Evolutionary conservation across 2,113 vertebrate species (phyloP).

Genomic region (Tursiops truncatus): DNA sequence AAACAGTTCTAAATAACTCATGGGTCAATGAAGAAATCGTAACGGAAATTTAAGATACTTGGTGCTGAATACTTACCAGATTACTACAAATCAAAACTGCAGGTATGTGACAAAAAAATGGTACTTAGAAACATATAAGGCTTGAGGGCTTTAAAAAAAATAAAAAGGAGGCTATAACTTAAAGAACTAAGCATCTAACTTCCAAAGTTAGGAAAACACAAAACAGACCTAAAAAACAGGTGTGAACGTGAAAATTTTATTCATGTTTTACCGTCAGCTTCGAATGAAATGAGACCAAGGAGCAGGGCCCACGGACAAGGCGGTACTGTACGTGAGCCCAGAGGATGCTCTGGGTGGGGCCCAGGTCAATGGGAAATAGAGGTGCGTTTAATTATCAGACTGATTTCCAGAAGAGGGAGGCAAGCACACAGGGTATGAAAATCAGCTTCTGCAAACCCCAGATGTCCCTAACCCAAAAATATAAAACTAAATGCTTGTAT

Average conservation of each 20-base stretch:
- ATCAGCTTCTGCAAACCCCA: not conserved
- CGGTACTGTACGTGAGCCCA: too few relatives aligned
- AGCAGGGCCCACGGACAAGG: not conserved
- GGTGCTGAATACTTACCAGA: not conserved
- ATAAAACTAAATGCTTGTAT: slow-evolving; percentile 1
- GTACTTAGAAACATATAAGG: not conserved
- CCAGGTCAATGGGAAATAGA: not conserved
- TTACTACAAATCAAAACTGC: not conserved
- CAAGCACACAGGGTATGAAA: not conserved
- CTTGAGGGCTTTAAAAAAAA: not conserved
- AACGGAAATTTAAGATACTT: not conserved
- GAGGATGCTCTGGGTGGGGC: not conserved
- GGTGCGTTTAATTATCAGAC: not conserved
- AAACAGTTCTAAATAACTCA: not conserved
- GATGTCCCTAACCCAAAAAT: not conserved
- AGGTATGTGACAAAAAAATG: not conserved
- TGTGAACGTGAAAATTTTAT: not conserved
- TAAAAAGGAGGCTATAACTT: not conserved
- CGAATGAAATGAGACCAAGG: not conserved
- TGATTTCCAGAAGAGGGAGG: not conserved
- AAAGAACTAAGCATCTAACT: not conserved
- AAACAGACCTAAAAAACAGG: not conserved
- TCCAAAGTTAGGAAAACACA: not conserved
- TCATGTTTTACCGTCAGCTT: not conserved
- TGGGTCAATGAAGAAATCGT: not conserved